Evolutionary conservation across 2,888 invertebrate genomes (phyloP), one percentile per base, ranked within the genome.

Genomic region (Crossocerus cetratus): DNA sequence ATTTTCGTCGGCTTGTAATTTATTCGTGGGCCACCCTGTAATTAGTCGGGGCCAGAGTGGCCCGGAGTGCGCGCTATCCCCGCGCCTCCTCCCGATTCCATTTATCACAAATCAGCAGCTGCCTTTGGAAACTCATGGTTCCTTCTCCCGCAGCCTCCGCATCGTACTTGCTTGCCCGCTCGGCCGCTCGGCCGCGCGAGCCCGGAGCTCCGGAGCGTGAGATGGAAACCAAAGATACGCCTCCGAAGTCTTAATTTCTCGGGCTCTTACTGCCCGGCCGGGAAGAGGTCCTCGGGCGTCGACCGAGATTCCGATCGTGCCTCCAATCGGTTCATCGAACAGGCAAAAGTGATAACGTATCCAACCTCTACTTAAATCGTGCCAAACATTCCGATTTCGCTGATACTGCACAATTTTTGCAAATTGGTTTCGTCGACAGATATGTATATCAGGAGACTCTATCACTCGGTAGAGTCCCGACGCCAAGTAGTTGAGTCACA

Each of bases 41-140:
- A 88, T 88, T 87, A 87, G 86, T 80, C 84, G 83, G 32, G 11
- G 32, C 32, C 5, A 32, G 32, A 32, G 77, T 81, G 81, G 84
- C 85, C 74, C 84, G 74, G 78, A 83, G 83, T 79, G 82, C 83
- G 82, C 82, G 83, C 80, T 83, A 77, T 79, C 83, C 74, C 80
- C 78, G 71, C 78, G 68, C 64, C 78, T 83, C 81, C 83, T 83
- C 80, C 71, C 81, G 78, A 87, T 87, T 87, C 86, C 85, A 84
- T 86, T 87, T 87, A 87, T 87, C 87, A 86, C 84, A 74, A 87
- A 86, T 86, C 85, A 83, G 82, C 86, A 84, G 86, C 86, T 86
- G 84, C 83, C 75, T 76, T 66, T 67, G 70, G 69, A 78, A 80
- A 80, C 69, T 73, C 65, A 71, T 70, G 76, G 54, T 67, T 32